Base-by-base conservation (phyloP, 2,113 vertebrate genomes). In the Herpetotheres cachinnans region DNA sequence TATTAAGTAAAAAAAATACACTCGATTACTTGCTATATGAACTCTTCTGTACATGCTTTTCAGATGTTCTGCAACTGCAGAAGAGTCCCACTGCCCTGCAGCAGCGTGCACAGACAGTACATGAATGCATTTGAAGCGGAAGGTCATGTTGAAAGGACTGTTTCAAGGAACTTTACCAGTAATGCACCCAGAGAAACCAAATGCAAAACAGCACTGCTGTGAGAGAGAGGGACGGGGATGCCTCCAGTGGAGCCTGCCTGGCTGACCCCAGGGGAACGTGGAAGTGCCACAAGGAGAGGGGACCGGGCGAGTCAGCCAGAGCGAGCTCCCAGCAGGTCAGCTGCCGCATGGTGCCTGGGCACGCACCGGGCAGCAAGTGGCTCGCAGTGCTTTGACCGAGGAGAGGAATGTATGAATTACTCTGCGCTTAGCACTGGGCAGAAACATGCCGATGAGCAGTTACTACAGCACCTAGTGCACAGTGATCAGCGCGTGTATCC, bases 351-450 rank as follows among this genome's bases (percentile, higher is more conserved):
- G 47, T 26, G 46, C 54, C 34, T 29, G 47, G 29, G 32, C 61
- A 74, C 0, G 2, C 42, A 46, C 8, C 44, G 66, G 47, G 6
- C 24, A 46, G 36, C 0, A 1, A 80, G 54, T 29, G 67, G 27
- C 47, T 73, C 47, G 10, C 40, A 26, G 25, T 20, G 52, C 20
- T 59, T 49, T 77, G 42, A 27, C 25, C 1, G 1, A 65, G 62
- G 44, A 84, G 25, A 63, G 15, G 22, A 62, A 50, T 16, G 10
- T 16, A 18, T 22, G 5, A 59, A 49, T 72, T 66, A 56, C 18
- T n/a, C n/a, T 40, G 32, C 50, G 54, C 16, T 42, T 56, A 49
- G 40, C 19, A 15, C 7, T 36, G 59, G 34, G 7, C 30, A 86
- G 65, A 55, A 72, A 50, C 30, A 67, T 24, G 22, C 38, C 63